These are phyloP conservation scores for Hydractinia symbiolongicarpus DNA, from an alignment of 30 jellyfish, hydroid and myxozoan genomes.

Conservation along the genomic window DNA sequence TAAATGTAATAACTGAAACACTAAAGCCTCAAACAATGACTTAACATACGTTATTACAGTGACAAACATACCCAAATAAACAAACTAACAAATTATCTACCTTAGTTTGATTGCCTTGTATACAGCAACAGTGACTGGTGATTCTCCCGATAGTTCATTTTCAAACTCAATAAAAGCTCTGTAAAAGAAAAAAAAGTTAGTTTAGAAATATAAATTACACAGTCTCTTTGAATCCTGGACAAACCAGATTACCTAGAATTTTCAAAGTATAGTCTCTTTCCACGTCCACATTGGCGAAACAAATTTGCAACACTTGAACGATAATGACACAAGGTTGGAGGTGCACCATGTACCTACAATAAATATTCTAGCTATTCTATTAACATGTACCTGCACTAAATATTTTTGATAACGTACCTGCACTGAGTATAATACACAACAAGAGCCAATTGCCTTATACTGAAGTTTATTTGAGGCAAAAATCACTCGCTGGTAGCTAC, in stretches of 20 bases:
- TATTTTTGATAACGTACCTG: too few relatives aligned
- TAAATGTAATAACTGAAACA: conserved; percentile 20
- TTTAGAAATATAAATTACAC: too few relatives aligned
- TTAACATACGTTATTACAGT: not conserved
- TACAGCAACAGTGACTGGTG: conserved; percentile 72
- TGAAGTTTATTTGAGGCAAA: too few relatives aligned
- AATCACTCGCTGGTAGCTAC: not conserved
- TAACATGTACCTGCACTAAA: too few relatives aligned
- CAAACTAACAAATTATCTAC: conserved; percentile 18
- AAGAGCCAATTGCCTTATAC: too few relatives aligned
- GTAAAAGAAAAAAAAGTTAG: not conserved
- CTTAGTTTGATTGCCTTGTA: conserved; percentile 88
- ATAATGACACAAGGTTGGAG: conserved; percentile 69
- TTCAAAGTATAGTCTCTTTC: conserved; percentile 69
- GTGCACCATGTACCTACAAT: conserved; percentile 77
- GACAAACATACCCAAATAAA: not conserved
- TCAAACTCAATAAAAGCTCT: conserved; percentile 92
- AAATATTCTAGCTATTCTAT: not conserved
- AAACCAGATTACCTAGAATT: conserved; percentile 59
- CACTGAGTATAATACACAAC: too few relatives aligned
- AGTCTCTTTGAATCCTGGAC: not conserved
- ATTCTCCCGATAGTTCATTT: conserved; percentile 33
- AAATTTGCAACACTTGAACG: conserved; percentile 55
- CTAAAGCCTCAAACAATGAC: not conserved
- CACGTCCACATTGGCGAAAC: conserved; percentile 82